Evolutionary conservation across 2,888 invertebrate genomes (phyloP).

Genomic region (Bellardia pandia): DNA sequence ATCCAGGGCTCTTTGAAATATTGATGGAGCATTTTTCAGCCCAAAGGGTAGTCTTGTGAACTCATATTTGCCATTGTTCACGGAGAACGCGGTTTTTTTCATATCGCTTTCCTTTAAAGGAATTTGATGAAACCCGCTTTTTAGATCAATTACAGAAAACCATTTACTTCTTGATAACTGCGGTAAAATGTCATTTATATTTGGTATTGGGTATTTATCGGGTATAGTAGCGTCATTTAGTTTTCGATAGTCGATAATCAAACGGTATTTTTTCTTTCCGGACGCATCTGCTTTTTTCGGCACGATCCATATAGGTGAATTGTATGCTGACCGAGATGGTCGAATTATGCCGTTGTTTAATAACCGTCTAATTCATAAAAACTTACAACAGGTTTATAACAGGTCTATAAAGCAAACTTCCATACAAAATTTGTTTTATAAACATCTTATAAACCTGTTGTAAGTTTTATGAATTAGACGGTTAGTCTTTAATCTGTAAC

Average conservation of each 20-base stretch:
- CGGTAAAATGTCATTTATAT: background rate
- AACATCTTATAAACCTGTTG: too few relatives aligned
- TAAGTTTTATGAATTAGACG: too few relatives aligned
- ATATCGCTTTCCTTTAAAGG: background rate
- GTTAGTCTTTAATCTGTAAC: too few relatives aligned
- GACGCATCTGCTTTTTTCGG: too few relatives aligned
- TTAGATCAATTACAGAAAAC: background rate
- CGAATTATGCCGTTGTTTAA: too few relatives aligned
- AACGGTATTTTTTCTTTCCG: background rate
- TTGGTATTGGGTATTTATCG: background rate
- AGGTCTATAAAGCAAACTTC: too few relatives aligned
- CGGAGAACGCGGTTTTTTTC: conserved; percentile 17
- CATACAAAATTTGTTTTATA: too few relatives aligned
- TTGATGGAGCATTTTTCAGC: background rate
- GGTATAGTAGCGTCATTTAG: too few relatives aligned
- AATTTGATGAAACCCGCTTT: conserved; percentile 2
- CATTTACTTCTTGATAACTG: background rate
- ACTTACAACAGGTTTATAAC: too few relatives aligned
- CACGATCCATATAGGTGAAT: too few relatives aligned
- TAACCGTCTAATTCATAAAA: too few relatives aligned
- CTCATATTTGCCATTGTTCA: background rate
- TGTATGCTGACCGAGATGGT: conserved; percentile 6
- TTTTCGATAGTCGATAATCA: background rate
- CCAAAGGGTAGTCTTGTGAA: background rate
- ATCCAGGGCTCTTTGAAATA: background rate